Evolutionary conservation across 2,113 vertebrate species (phyloP).

Genomic region (Antennarius striatus): DNA sequence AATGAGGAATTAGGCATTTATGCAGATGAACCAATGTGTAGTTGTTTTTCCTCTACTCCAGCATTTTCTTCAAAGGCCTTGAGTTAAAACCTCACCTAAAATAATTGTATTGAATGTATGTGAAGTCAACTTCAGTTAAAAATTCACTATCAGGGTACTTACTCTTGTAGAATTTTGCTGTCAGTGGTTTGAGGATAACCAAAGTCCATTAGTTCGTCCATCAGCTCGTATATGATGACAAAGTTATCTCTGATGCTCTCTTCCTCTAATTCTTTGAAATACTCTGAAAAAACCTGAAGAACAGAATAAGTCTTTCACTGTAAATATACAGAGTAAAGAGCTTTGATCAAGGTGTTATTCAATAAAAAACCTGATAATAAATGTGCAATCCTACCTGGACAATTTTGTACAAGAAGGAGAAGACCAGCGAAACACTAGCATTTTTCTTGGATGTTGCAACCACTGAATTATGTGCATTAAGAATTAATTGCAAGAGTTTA

Average conservation of each 20-base stretch:
- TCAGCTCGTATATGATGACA: constrained; percentile 97
- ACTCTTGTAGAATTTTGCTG: constrained; percentile 99
- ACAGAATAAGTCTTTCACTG: not conserved
- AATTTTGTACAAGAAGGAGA: constrained; percentile 98
- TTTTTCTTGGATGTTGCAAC: constrained; percentile 99
- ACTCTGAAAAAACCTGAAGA: constrained; percentile 93
- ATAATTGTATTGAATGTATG: too few species aligned
- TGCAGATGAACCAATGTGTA: too few species aligned
- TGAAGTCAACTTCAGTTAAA: too few species aligned
- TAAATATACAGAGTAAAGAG: not conserved
- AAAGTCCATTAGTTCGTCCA: constrained; percentile 99
- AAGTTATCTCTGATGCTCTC: constrained; percentile 99
- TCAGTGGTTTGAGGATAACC: constrained; percentile 98
- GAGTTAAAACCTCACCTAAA: too few species aligned
- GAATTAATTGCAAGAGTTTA: constrained; percentile 15
- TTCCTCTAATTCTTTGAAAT: constrained; percentile 99
- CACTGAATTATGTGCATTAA: constrained; percentile 83
- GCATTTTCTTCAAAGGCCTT: too few species aligned
- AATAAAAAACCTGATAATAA: not conserved
- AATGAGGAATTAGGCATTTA: too few species aligned
- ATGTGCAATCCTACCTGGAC: constrained; percentile 85
- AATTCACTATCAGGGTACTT: constrained; percentile 64
- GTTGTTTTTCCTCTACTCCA: too few species aligned
- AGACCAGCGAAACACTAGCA: constrained; percentile 94
- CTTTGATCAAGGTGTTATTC: not conserved